Evolutionary conservation across 2,797 vertebrate genomes (phyloP), one percentile per base, ranked within the genome.

Genomic region (Neoniphon sammara): DNA sequence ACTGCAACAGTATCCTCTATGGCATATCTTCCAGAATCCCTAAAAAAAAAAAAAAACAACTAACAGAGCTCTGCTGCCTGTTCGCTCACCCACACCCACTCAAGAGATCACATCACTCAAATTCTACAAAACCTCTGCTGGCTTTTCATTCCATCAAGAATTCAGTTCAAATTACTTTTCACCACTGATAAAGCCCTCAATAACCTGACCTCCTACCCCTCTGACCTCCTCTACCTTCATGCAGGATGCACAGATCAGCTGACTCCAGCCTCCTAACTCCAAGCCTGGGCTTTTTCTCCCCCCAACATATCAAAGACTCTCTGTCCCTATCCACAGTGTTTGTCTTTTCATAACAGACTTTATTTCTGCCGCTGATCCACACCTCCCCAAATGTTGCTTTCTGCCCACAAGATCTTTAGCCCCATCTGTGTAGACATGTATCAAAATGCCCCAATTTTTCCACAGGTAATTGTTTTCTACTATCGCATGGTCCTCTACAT

Each of bases 141-240:
- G 78, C 59, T 50, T 50, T 18, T 18, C 47, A 50, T n/a, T 50
- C 47, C 3, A 7, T 57, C 30, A 81, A 76, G 59, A 70, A 66
- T 68, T 60, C 59, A 60, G 78, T 64, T 84, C 31, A 73, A 20
- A 67, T 78, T 66, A 71, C 80, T 56, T 66, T 60, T 59, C 60
- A 53, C 25, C 44, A 59, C 54, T 47, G 58, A 46, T 11, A 25
- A 52, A 42, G 15, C 56, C 69, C 77, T 79, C 59, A 47, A 21
- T 67, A 34, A 71, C 72, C 50, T 14, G 30, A 36, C 30, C 72
- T 66, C 50, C 31, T 77, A 53, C 10, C 60, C 79, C 50, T 75
- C 68, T 39, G 46, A 18, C 57, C n/a, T 3, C 9, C 31, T 75
- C 49, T 36, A 69, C 20, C 25, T 14, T 11, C 53, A 55, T 7